A percentile compares a stretch with the other conserved stretches of the same genome.
Evolutionary conservation across 2,113 vertebrate genomes (phyloP).

Genomic region (Chaetura pelagica): DNA sequence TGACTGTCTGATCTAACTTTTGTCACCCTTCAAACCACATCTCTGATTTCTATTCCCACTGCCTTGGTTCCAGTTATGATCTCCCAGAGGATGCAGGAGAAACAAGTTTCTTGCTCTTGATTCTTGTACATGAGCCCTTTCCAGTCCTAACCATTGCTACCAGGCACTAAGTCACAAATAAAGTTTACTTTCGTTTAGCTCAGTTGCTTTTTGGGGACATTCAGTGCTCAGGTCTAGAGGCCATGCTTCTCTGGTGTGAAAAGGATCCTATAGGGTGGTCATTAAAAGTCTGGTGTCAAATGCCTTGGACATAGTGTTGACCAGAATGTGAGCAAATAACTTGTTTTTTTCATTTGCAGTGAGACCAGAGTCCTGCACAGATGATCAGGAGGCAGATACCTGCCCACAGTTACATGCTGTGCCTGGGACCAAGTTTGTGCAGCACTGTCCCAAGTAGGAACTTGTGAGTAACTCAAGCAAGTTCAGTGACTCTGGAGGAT

Average conservation of each 20-base stretch:
- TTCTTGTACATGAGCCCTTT: background rate
- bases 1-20: background rate
- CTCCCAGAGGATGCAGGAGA: background rate
- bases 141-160: background rate
- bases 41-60: background rate
- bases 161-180: background rate
- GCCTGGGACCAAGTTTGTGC: background rate
- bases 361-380: background rate
- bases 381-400: background rate
- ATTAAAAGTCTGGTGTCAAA: background rate
- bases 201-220: background rate
- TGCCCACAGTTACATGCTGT: background rate
- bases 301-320: background rate
- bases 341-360: background rate
- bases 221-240: background rate
- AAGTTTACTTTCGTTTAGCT: background rate
- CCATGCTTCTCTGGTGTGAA: background rate
- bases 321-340: background rate
- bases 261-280: background rate
- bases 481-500: background rate
- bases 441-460: rapidly evolving
- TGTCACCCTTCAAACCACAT: background rate
- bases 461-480: background rate
- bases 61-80: background rate
- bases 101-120: background rate